Evolutionary conservation across 2,797 vertebrate species (phyloP).

Genomic region (Tiaroga cobitis): DNA sequence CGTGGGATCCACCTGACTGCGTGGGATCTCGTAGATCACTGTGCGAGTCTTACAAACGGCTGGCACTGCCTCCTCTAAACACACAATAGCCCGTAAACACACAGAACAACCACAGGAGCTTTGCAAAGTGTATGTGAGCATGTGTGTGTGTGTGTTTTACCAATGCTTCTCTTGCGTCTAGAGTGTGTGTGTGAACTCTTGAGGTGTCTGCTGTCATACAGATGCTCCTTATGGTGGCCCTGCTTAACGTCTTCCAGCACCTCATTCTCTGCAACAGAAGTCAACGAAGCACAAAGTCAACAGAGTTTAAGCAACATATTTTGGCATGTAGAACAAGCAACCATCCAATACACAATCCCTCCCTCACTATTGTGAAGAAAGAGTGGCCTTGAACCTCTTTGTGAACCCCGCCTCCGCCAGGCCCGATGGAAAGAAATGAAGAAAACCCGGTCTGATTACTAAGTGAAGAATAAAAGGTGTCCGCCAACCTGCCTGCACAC

Average conservation of each 20-base stretch:
- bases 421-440: slow-evolving; percentile 9
- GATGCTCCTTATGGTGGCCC: slow-evolving; percentile 79
- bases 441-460: slow-evolving; percentile 38
- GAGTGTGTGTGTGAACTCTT: slow-evolving; percentile 82
- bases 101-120: neutral
- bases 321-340: slow-evolving; percentile 24
- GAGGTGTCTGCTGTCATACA: slow-evolving; percentile 78
- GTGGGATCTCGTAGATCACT: slow-evolving; percentile 93
- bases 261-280: slow-evolving; percentile 74
- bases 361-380: slow-evolving; percentile 7
- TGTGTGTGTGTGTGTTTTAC: slow-evolving; percentile 70
- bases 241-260: slow-evolving; percentile 84
- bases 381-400: slow-evolving; percentile 6
- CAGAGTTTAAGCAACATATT: slow-evolving; percentile 4
- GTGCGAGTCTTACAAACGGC: slow-evolving; percentile 91
- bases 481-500: slow-evolving; percentile 1
- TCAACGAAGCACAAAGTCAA: slow-evolving; percentile 23
- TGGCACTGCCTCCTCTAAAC: slow-evolving; percentile 87
- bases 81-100: slow-evolving; percentile 1
- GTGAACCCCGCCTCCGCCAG: neutral
- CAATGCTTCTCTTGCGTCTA: slow-evolving; percentile 89
- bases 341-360: neutral
- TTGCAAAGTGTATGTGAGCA: neutral
- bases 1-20: slow-evolving; percentile 93
- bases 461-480: slow-evolving; percentile 3